A percentile compares a stretch with the other conserved stretches of the same genome.
Evolutionary conservation across 2,113 vertebrate genomes (phyloP).

Genomic region (Athene cunicularia): DNA sequence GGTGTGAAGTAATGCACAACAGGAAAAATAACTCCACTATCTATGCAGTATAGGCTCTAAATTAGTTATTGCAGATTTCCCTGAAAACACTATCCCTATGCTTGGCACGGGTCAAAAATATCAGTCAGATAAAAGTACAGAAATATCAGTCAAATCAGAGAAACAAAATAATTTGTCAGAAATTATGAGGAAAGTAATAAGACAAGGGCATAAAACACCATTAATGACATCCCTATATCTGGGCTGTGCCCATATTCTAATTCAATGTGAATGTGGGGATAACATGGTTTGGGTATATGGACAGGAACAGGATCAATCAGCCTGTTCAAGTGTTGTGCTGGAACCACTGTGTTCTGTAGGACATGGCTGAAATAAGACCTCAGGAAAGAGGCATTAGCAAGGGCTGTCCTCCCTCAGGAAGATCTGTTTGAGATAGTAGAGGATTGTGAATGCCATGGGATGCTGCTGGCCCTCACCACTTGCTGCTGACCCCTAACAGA

Average conservation of each 20-base stretch:
- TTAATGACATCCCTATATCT: not conserved
- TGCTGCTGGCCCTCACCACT: not conserved
- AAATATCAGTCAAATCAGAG: not conserved
- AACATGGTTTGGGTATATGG: not conserved
- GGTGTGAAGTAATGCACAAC: not conserved
- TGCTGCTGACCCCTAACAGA: not conserved
- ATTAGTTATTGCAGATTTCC: not conserved
- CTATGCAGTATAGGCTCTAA: not conserved
- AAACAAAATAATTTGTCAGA: not conserved
- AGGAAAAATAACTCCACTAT: not conserved
- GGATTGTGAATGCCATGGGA: not conserved
- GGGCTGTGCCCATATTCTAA: not conserved
- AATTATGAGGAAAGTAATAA: not conserved
- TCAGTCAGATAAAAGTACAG: not conserved
- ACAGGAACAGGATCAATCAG: not conserved
- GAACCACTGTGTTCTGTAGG: not conserved
- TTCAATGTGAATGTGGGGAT: fast-evolving
- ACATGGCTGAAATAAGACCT: not conserved
- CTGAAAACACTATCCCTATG: not conserved
- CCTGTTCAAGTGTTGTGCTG: not conserved
- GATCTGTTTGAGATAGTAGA: not conserved
- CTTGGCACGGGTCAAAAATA: not conserved
- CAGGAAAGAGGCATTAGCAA: not conserved
- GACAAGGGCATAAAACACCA: not conserved
- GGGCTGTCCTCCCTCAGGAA: not conserved